Evolutionary conservation across 2,797 vertebrate genomes (phyloP).

Genomic region (Melanotaenia trifasciata): DNA sequence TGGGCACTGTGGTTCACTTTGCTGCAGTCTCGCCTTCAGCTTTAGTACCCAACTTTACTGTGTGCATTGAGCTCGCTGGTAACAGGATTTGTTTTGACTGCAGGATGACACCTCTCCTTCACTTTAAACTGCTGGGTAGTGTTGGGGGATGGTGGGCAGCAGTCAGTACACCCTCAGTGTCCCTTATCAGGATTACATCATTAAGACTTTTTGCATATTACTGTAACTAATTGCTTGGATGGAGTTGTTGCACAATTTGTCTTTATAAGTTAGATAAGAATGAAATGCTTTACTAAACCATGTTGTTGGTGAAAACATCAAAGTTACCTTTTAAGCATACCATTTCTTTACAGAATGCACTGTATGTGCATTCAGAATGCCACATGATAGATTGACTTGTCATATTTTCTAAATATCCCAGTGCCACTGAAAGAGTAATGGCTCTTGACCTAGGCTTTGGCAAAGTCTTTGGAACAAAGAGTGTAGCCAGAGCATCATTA

Average conservation of each 20-base stretch:
- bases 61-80: conserved; percentile 37
- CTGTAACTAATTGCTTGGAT: background rate
- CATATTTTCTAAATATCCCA: conserved; percentile 28
- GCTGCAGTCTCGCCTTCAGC: conserved; percentile 1
- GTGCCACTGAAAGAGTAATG: background rate
- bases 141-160: conserved; percentile 41
- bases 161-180: conserved; percentile 26
- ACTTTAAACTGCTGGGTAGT: conserved; percentile 22
- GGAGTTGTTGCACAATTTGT: background rate
- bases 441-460: conserved; percentile 30
- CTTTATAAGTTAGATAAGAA: background rate
- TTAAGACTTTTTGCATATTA: background rate
- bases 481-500: conserved; percentile 12
- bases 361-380: background rate
- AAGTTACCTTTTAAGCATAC: no score
- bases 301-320: conserved; percentile 13
- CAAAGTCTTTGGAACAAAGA: conserved; percentile 16
- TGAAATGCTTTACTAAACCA: conserved; percentile 2
- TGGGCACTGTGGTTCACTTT: conserved; percentile 5
- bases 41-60: conserved; percentile 35
- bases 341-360: background rate
- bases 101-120: conserved; percentile 41
- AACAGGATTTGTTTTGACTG: conserved; percentile 61
- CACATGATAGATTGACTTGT: conserved; percentile 14
- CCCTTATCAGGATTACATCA: background rate